Evolutionary conservation across 2,797 vertebrate species (phyloP).

Genomic region (Phrynocephalus guinanensis): DNA sequence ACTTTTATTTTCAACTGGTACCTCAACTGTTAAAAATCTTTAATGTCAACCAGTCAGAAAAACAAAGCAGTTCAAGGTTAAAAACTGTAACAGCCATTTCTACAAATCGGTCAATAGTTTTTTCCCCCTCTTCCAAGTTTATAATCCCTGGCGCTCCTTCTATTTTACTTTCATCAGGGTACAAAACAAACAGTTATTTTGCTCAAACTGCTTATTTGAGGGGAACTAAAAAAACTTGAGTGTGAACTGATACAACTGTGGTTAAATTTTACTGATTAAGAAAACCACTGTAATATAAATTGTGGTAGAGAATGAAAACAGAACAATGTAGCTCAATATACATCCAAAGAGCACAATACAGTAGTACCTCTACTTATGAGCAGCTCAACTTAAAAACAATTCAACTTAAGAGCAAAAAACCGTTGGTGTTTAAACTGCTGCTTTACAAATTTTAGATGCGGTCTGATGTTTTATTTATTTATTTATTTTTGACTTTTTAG

Average conservation of each 20-base stretch:
- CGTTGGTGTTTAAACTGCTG: no score
- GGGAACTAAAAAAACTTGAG: rapidly evolving
- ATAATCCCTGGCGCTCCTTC: not conserved
- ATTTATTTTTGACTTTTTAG: no score
- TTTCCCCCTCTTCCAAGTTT: not conserved
- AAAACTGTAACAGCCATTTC: slow-evolving; percentile 22
- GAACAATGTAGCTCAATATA: not conserved
- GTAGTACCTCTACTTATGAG: no score
- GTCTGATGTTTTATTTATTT: no score
- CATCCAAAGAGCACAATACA: no score
- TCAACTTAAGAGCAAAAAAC: no score
- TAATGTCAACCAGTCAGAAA: slow-evolving; percentile 15
- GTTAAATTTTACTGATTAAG: not conserved
- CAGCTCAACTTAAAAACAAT: no score
- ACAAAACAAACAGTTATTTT: not conserved
- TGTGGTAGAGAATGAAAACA: not conserved
- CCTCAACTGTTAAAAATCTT: slow-evolving; percentile 29
- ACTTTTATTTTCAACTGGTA: slow-evolving; percentile 51
- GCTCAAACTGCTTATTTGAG: slow-evolving; percentile 31
- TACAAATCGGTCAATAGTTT: not conserved
- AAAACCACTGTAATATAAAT: not conserved
- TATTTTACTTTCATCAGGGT: not conserved
- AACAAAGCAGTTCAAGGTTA: slow-evolving; percentile 36
- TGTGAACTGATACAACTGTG: not conserved
- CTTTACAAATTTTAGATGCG: no score